Evolutionary conservation across 1,140 invertebrate species (phyloP).

Genomic region (Papilio glaucus): DNA sequence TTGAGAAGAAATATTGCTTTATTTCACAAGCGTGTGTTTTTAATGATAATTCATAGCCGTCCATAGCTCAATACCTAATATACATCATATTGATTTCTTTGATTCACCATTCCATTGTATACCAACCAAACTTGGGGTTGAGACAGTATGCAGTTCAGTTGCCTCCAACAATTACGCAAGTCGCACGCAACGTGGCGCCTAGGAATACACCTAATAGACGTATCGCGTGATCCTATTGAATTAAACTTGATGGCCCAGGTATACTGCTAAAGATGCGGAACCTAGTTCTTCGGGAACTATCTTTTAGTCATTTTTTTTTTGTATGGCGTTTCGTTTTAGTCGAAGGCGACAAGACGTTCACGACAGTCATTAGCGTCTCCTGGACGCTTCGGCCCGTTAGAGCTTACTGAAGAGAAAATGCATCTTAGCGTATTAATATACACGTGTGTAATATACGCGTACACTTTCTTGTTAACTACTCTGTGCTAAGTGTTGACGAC

Average conservation of each 20-base stretch:
- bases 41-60: too few species aligned
- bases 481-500: too few species aligned
- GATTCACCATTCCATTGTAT: too few species aligned
- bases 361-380: background rate
- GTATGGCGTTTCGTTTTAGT: background rate
- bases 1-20: too few species aligned
- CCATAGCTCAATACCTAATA: too few species aligned
- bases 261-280: background rate
- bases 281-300: background rate
- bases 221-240: conserved; percentile 1
- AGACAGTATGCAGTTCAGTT: background rate
- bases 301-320: background rate
- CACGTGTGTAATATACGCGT: too few species aligned
- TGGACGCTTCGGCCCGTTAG: background rate
- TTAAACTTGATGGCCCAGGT: background rate
- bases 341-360: background rate
- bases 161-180: background rate
- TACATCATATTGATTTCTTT: too few species aligned
- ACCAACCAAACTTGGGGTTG: background rate
- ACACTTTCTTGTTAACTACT: too few species aligned
- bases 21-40: too few species aligned
- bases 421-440: too few species aligned
- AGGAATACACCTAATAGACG: background rate
- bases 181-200: background rate
- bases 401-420: background rate